A percentile compares a stretch with the other conserved stretches of the same genome.
Conservation (phyloP, 2,888 invertebrate species). For the Dascillus cervinus region DNA sequence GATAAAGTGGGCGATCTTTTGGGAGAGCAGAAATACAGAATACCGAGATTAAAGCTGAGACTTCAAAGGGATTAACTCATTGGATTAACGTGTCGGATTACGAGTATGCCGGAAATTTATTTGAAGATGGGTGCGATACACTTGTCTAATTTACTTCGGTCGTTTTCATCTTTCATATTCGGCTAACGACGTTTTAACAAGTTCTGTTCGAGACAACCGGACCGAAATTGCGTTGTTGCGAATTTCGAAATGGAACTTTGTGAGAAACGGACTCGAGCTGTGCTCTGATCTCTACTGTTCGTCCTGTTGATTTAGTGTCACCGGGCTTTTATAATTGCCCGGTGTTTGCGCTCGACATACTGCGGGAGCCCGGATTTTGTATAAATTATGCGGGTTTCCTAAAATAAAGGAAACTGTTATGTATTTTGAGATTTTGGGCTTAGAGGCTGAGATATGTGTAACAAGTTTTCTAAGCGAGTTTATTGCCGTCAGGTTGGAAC, state of each 20-base stretch:
- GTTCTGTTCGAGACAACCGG: too few relatives aligned
- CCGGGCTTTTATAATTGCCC: conserved; percentile 20
- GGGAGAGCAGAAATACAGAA: conserved; percentile 3
- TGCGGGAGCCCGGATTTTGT: conserved; percentile 18
- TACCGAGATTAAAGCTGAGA: conserved; percentile 12
- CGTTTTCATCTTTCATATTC: too few relatives aligned
- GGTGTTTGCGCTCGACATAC: conserved; percentile 20
- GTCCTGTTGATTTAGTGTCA: conserved; percentile 21
- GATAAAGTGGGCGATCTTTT: conserved; percentile 5
- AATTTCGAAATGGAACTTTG: too few relatives aligned
- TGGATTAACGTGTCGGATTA: conserved; percentile 15
- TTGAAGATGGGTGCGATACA: not conserved
- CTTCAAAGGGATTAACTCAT: conserved; percentile 15
- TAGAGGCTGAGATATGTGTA: too few relatives aligned
- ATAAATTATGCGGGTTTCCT: conserved; percentile 26
- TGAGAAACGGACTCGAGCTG: too few relatives aligned
- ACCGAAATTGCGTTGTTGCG: too few relatives aligned
- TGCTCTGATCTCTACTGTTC: conserved; percentile 8
- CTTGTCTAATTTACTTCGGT: too few relatives aligned
- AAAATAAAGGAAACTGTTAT: conserved; percentile 23
- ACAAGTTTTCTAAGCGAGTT: too few relatives aligned
- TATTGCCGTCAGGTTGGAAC: too few relatives aligned
- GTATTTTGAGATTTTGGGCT: conserved; percentile 18
- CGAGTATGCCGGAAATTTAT: conserved; percentile 1
- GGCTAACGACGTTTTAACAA: too few relatives aligned